phyloP scores from a whole-genome alignment of 2,888 invertebrate genomes.

The Allacma fusca region DNA sequence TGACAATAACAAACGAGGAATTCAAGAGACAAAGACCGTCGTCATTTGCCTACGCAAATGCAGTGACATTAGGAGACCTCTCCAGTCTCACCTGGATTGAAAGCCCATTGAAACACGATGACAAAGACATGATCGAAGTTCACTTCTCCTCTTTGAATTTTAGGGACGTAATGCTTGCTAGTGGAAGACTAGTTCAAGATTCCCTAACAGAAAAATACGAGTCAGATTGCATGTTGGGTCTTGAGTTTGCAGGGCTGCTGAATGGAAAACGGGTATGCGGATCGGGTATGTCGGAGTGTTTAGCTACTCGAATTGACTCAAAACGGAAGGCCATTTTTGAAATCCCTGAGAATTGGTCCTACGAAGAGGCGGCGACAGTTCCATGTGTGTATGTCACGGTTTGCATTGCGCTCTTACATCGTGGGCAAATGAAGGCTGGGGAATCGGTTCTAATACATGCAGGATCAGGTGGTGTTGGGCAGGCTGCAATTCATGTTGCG shows the following conservation, averaged over 20 bases:
- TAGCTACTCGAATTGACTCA: slow-evolving; percentile 67
- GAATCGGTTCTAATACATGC: slow-evolving; percentile 69
- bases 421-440: slow-evolving; percentile 68
- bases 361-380: slow-evolving; percentile 74
- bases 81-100: too few relatives aligned
- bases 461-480: slow-evolving; percentile 77
- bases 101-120: too few relatives aligned
- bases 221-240: slow-evolving; percentile 70
- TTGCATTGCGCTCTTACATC: slow-evolving; percentile 70
- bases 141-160: slow-evolving; percentile 87
- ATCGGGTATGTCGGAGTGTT: slow-evolving; percentile 64
- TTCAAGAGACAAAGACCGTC: too few relatives aligned
- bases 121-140: slow-evolving; percentile 63
- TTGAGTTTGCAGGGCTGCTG: slow-evolving; percentile 69
- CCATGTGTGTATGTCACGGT: too few relatives aligned
- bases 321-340: slow-evolving; percentile 68
- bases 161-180: slow-evolving; percentile 93
- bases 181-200: slow-evolving; percentile 86
- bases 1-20: too few relatives aligned
- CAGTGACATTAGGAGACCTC: too few relatives aligned
- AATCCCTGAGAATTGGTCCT: slow-evolving; percentile 70
- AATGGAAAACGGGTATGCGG: slow-evolving; percentile 66
- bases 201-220: slow-evolving; percentile 71
- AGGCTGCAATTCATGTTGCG: slow-evolving; percentile 79
- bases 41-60: too few relatives aligned